Conservation (phyloP, 2,113 vertebrate genomes). For the Megaleporinus macrocephalus region DNA sequence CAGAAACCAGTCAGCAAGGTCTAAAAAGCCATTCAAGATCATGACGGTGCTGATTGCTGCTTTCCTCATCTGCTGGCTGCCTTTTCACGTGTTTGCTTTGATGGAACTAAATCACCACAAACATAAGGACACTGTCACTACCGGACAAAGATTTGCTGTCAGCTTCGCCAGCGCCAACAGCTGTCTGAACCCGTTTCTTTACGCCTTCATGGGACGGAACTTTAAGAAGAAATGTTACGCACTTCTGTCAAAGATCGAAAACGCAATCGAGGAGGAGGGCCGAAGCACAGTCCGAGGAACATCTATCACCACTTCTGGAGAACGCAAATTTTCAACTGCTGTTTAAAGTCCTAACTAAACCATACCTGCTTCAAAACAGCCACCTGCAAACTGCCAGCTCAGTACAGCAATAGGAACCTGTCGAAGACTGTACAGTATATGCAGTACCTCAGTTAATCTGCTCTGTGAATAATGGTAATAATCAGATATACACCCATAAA, state of each 20-base stretch:
- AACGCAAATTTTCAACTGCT: constrained; percentile 67
- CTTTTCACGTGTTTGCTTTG: constrained; percentile 81
- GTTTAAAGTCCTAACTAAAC: constrained; percentile 67
- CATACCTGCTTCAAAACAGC: no score
- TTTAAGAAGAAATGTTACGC: constrained; percentile 79
- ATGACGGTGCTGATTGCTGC: constrained; percentile 81
- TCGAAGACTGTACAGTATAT: no score
- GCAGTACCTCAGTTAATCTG: no score
- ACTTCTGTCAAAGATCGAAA: constrained; percentile 77
- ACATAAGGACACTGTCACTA: neutral
- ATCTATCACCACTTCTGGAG: constrained; percentile 71
- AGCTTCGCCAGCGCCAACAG: constrained; percentile 78
- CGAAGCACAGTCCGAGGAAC: constrained; percentile 68
- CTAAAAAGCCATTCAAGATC: constrained; percentile 82
- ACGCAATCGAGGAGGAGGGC: constrained; percentile 74
- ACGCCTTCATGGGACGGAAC: constrained; percentile 95
- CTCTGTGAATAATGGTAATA: no score
- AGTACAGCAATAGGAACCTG: neutral
- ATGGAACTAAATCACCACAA: constrained; percentile 70
- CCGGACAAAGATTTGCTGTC: constrained; percentile 42
- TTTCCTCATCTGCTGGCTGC: constrained; percentile 87
- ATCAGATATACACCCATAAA: neutral
- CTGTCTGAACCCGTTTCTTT: constrained; percentile 90
- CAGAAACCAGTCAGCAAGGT: constrained; percentile 73
- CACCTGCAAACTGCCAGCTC: no score